These are phyloP conservation scores for Lycia hirtaria DNA, from an alignment of 2,888 invertebrate species.

Conservation along the genomic window DNA sequence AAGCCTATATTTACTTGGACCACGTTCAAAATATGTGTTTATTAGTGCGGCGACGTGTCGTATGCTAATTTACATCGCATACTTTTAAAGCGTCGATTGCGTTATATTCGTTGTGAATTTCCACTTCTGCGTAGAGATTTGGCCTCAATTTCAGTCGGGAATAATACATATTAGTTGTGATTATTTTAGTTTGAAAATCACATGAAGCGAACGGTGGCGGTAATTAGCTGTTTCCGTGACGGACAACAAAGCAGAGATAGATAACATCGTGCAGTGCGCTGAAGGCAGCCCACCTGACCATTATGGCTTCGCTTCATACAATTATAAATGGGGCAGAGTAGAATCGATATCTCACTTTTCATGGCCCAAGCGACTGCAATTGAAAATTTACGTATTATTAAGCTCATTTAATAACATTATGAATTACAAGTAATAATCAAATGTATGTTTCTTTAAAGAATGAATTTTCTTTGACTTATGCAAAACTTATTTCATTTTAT, in stretches of 20 bases:
- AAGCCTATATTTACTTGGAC: slow-evolving; percentile 75
- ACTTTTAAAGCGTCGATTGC: slow-evolving; percentile 33
- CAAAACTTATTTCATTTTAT: too few species aligned
- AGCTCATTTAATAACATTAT: background rate
- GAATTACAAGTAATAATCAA: too few species aligned
- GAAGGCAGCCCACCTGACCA: slow-evolving; percentile 56
- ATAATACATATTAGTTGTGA: slow-evolving; percentile 36
- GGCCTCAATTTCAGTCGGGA: slow-evolving; percentile 34
- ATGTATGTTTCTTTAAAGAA: too few species aligned
- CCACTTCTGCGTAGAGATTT: slow-evolving; percentile 44
- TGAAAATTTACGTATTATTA: background rate
- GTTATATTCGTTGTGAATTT: slow-evolving; percentile 47
- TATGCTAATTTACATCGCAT: slow-evolving; percentile 58
- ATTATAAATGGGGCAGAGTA: slow-evolving; percentile 32
- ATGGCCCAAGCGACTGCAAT: slow-evolving; percentile 18
- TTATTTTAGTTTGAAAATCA: slow-evolving; percentile 56
- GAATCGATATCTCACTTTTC: slow-evolving; percentile 30
- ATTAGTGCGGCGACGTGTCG: slow-evolving; percentile 61
- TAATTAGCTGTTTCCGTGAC: slow-evolving; percentile 68
- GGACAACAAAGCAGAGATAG: slow-evolving; percentile 67
- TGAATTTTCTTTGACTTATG: too few species aligned
- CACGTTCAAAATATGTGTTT: slow-evolving; percentile 73
- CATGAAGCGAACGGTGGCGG: slow-evolving; percentile 50
- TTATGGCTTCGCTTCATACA: slow-evolving; percentile 60
- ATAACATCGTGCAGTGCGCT: slow-evolving; percentile 59